Percentiles rank a stretch among this genome's conserved stretches.
phyloP scores from a whole-genome alignment of 2,797 vertebrate species.

The Borostomias antarcticus region DNA sequence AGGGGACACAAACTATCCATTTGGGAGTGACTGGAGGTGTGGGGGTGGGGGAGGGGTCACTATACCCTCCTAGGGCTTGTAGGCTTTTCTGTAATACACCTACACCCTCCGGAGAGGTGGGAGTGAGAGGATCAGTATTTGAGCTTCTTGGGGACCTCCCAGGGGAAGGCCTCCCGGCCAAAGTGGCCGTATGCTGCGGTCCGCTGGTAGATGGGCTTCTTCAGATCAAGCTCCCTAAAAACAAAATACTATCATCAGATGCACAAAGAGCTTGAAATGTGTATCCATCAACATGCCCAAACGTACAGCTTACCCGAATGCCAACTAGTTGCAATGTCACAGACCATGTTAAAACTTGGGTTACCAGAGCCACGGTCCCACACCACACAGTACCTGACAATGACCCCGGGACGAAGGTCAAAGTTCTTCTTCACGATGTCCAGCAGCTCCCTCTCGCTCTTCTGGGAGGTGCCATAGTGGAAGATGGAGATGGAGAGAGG shows the following conservation, averaged over 20 bases:
- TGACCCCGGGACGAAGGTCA: constrained; percentile 93
- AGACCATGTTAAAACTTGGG: neutral
- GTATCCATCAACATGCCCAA: neutral
- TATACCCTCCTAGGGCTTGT: constrained; percentile 71
- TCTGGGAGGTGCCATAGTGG: constrained; percentile 93
- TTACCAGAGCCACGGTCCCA: neutral
- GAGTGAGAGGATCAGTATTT: constrained; percentile 82
- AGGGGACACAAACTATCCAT: neutral
- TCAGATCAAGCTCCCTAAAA: constrained; percentile 97
- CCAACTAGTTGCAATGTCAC: no score
- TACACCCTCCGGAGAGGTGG: constrained; percentile 71
- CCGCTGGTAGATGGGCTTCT: constrained; percentile 94
- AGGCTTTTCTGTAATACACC: constrained; percentile 85
- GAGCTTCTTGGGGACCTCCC: constrained; percentile 93
- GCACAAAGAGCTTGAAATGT: neutral
- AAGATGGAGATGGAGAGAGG: constrained; percentile 96
- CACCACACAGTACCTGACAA: constrained; percentile 92
- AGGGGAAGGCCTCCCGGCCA: constrained; percentile 89
- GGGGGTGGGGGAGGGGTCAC: constrained; percentile 22
- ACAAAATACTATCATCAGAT: no score
- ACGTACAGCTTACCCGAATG: no score
- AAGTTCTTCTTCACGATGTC: constrained; percentile 94
- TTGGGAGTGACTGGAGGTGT: constrained; percentile 20
- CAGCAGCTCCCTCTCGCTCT: constrained; percentile 89
- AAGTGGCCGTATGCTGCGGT: constrained; percentile 96